phyloP scores from a whole-genome alignment of 53 echinoderm and acorn worm genomes.

The Zoroaster sp. region DNA sequence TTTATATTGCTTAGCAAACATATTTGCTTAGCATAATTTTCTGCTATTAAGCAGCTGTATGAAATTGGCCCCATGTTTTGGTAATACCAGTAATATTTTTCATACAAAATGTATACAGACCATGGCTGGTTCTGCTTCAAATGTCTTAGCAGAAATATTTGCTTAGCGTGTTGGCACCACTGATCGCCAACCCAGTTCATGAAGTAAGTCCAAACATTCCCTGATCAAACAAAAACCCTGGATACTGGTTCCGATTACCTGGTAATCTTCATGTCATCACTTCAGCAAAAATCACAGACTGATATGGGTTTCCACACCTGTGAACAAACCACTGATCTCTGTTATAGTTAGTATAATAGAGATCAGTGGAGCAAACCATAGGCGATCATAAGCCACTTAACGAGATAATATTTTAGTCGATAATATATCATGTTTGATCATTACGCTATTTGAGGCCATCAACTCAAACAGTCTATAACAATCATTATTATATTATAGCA shows the following conservation, averaged over 20 bases:
- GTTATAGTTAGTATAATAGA: too few species aligned
- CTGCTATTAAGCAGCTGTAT: too few species aligned
- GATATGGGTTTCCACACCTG: neutral
- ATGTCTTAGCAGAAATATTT: too few species aligned
- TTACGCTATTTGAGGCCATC: neutral
- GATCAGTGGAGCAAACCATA: neutral
- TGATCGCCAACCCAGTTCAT: neutral
- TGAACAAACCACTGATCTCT: neutral
- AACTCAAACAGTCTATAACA: neutral
- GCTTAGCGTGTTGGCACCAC: too few species aligned
- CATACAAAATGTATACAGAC: too few species aligned
- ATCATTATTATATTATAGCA: too few species aligned
- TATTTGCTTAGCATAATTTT: too few species aligned
- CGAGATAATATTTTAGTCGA: neutral
- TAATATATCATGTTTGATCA: neutral
- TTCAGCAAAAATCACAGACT: neutral
- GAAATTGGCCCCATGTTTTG: too few species aligned
- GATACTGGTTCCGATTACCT: neutral
- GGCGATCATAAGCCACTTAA: neutral
- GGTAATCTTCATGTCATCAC: too few species aligned
- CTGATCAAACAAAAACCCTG: neutral
- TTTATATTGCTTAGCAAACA: too few species aligned
- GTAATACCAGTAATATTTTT: too few species aligned
- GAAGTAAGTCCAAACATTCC: neutral
- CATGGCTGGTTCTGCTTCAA: too few species aligned